Evolutionary conservation across 2,113 vertebrate genomes (phyloP).

Genomic region (Empidonax alnorum): DNA sequence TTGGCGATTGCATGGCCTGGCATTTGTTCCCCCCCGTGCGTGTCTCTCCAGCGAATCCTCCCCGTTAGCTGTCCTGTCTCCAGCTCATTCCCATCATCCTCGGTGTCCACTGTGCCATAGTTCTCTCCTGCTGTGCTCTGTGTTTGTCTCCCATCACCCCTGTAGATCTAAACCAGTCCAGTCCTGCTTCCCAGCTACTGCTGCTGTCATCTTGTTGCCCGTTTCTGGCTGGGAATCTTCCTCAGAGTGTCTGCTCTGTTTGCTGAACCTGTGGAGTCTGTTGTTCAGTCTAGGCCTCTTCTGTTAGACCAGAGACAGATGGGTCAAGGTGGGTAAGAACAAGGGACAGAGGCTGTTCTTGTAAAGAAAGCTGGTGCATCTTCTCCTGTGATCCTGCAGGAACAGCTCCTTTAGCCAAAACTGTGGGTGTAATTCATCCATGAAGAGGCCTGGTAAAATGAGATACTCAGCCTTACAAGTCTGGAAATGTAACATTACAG

Average conservation of each 20-base stretch:
- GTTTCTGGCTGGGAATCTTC: slow-evolving; percentile 57
- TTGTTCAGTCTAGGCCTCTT: slow-evolving; percentile 28
- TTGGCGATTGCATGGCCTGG: slow-evolving; percentile 71
- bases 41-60: background rate
- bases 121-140: slow-evolving; percentile 45
- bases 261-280: slow-evolving; percentile 61
- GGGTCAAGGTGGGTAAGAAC: background rate
- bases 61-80: slow-evolving; percentile 3
- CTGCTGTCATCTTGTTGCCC: slow-evolving; percentile 33
- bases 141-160: slow-evolving; percentile 37
- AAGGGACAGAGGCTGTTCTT: background rate
- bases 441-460: slow-evolving; percentile 19
- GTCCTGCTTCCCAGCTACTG: slow-evolving; percentile 44
- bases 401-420: slow-evolving; percentile 20
- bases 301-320: slow-evolving; percentile 2
- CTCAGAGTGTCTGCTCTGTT: slow-evolving; percentile 58
- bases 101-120: background rate
- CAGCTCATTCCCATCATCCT: slow-evolving; percentile 21
- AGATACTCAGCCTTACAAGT: background rate
- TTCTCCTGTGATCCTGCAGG: background rate
- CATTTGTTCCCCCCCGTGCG: slow-evolving; percentile 49
- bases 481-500: background rate
- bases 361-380: background rate
- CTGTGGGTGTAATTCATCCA: background rate
- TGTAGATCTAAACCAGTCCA: slow-evolving; percentile 23